Base-by-base conservation (phyloP, 2,113 vertebrate species). In the Dermatemys mawii region DNA sequence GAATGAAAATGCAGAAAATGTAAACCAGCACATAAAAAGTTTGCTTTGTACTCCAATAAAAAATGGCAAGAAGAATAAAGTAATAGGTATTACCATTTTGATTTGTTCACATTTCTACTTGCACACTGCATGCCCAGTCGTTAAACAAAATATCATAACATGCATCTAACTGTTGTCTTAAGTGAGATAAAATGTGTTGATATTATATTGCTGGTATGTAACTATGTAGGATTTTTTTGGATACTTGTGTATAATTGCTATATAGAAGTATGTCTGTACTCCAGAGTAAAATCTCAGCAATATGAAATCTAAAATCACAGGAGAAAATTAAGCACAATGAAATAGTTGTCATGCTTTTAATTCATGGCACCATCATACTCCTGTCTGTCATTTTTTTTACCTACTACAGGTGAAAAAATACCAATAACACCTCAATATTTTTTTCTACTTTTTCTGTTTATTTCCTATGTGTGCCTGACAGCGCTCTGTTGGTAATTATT, bases 11-110 rank as follows among this genome's bases (percentile, higher is more conserved):
- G 96, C 98, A 91, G 98, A 98, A 89, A 97, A 96, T 85, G 87
- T 94, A 95, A 98, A 84, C 90, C 97, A 98, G 83, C 97, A 96
- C 87, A 98, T 98, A 84, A 98, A 98, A 97, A 99, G 99, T 97
- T 98, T 99, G 97, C 98, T 99, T 91, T 99, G 99, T 94, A 99
- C 99, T 1, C 99, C 99, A 83, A 99, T 99, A 96, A 99, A 98
- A 98, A 99, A 99, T 81, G 99, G 99, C 60, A 99, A 99, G 97
- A 99, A 99, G 98, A 99, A 99, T 98, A 99, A 99, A 98, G 99
- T 99, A 81, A 99, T 99, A 98, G 99, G 99, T 99, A 98, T 88
- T 93, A 41, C 26, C 54, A 94, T 95, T 93, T 67, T 11, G 35
- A 27, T 49, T 80, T 70, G 91, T 92, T 84, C 60, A 22, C 82